A percentile compares a stretch with the other conserved stretches of the same genome.
Evolutionary conservation across 2,113 vertebrate species (phyloP).

Genomic region (Pluvialis apricaria): DNA sequence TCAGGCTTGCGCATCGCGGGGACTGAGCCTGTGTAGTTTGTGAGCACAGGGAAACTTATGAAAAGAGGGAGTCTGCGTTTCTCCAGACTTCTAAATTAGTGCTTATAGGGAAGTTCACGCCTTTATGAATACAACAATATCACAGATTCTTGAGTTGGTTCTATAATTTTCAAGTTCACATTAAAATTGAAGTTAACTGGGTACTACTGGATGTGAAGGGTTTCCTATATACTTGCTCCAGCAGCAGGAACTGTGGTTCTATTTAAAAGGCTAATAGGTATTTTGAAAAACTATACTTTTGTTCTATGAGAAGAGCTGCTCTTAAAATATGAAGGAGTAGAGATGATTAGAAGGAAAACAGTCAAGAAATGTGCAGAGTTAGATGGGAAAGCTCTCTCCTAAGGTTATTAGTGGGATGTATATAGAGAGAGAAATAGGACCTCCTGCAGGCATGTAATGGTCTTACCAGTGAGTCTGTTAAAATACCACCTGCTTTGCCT

Average conservation of each 20-base stretch:
- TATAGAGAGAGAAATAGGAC: background rate
- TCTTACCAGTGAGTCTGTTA: slow-evolving; percentile 39
- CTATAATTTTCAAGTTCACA: background rate
- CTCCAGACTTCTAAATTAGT: background rate
- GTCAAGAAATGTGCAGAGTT: background rate
- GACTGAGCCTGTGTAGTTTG: background rate
- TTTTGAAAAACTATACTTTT: background rate
- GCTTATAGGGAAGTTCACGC: background rate
- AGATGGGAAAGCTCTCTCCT: background rate
- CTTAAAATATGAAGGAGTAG: background rate
- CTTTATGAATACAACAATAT: background rate
- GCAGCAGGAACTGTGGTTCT: background rate
- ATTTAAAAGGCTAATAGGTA: background rate
- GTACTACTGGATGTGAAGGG: background rate
- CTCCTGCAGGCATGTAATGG: background rate
- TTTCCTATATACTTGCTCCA: background rate
- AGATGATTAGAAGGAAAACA: background rate
- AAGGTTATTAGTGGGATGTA: background rate
- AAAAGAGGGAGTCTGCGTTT: background rate
- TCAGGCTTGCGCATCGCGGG: fast-evolving
- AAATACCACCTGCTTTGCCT: slow-evolving; percentile 61
- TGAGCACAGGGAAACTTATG: background rate
- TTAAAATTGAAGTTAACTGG: background rate
- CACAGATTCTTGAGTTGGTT: background rate
- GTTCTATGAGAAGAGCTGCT: background rate